Conservation (phyloP, 2,113 vertebrate genomes). For the Scytalopus superciliaris region DNA sequence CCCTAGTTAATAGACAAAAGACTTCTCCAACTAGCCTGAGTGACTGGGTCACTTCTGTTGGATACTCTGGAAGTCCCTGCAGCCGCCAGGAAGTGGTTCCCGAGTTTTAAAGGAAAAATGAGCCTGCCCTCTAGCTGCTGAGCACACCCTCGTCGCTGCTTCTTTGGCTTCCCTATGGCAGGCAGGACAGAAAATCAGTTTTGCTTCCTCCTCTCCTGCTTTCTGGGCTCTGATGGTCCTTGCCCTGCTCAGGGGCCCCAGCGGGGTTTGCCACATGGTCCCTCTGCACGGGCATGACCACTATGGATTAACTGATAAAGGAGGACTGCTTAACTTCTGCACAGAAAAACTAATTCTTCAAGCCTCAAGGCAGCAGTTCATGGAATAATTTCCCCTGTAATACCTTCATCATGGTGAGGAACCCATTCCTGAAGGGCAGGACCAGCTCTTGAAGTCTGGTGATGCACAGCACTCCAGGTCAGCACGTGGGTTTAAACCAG, state of each 20-base stretch:
- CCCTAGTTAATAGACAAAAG: neutral
- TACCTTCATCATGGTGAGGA: neutral
- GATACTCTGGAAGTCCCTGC: neutral
- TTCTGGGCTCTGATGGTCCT: neutral
- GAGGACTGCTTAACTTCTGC: accelerated
- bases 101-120: conserved; percentile 3
- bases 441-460: neutral
- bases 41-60: neutral
- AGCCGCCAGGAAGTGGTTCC: neutral
- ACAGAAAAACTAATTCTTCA: neutral
- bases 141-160: accelerated
- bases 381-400: neutral
- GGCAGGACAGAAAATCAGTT: neutral
- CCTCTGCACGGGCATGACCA: neutral
- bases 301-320: neutral
- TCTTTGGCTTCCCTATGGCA: neutral
- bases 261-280: accelerated
- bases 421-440: neutral
- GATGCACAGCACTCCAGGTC: neutral
- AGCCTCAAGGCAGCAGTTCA: neutral
- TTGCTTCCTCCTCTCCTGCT: neutral
- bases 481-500: neutral
- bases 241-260: neutral
- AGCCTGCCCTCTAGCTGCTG: conserved; percentile 62
- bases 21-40: neutral